Evolutionary conservation across 2,113 vertebrate species (phyloP), one percentile per base, ranked within the genome.

Genomic region (Dicentrarchus labrax): DNA sequence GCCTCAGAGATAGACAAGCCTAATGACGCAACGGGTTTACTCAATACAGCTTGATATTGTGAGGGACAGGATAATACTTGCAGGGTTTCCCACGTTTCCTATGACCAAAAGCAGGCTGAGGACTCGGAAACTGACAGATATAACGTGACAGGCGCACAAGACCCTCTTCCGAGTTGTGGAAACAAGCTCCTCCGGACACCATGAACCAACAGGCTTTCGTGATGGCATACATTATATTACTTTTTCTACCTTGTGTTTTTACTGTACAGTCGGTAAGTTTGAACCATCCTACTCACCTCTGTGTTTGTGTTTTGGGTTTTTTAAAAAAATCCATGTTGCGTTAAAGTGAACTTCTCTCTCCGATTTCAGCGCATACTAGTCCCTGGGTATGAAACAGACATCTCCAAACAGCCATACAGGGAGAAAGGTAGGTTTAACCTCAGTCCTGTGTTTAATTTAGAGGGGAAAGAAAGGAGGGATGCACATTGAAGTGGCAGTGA

Each of bases 1-100:
- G 83, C 89, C 86, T 86, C 74, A 13, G 24, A 51, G 59, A 74
- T 17, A 83, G 89, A 80, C 90, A 15, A 91, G 86, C 81, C 82
- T 74, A 62, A 90, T 95, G 93, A 95, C 94, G 93, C 92, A 93
- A 86, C 82, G 47, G 76, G 54, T 90, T 92, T 85, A 92, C 92
- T 91, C 90, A 91, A 85, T 65, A n/a, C 78, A 38, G 72, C 85
- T 36, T 72, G 61, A 80, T 50, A 66, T 76, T 59, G 84, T 70
- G 62, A 61, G 85, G 83, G 77, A 93, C 94, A 86, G 90, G 93
- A 93, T 72, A 80, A 75, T 67, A 93, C 91, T 80, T 88, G 91
- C 85, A 89, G 89, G 73, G 72, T 90, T 86, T 90, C 83, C 84
- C 83, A 83, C 65, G 71, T 88, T 62, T 88, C 88, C 88, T 59